A percentile compares a stretch with the other conserved stretches of the same genome.
Evolutionary conservation across 2,888 invertebrate genomes (phyloP).

Genomic region (Eretmocerus hayati): DNA sequence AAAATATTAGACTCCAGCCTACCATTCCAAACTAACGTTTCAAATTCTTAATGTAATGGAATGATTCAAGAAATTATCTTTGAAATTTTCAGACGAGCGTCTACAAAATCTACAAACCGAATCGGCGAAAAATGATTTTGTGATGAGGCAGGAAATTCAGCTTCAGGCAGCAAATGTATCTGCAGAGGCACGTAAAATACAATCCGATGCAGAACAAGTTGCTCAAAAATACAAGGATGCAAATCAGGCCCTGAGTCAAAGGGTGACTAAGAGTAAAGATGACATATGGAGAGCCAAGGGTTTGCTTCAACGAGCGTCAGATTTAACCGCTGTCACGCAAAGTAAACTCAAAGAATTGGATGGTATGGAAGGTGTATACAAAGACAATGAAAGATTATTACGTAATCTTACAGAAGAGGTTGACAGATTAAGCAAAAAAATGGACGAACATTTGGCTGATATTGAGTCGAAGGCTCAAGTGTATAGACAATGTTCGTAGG

Average conservation of each 20-base stretch:
- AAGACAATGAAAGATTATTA: constrained; percentile 58
- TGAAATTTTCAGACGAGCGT: constrained; percentile 38
- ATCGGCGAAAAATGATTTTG: constrained; percentile 73
- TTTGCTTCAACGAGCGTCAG: constrained; percentile 72
- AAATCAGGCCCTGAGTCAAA: constrained; percentile 62
- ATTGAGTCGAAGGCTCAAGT: constrained; percentile 57
- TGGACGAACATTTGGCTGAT: constrained; percentile 55
- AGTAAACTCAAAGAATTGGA: constrained; percentile 66
- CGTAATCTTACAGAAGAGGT: constrained; percentile 55
- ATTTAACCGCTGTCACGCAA: constrained; percentile 72
- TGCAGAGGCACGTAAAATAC: constrained; percentile 57
- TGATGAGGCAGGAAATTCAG: constrained; percentile 67
- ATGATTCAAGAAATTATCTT: too few species aligned
- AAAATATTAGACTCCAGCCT: too few species aligned
- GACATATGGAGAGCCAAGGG: constrained; percentile 73
- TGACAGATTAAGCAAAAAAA: constrained; percentile 55
- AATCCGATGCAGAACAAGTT: constrained; percentile 53
- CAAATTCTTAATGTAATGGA: too few species aligned
- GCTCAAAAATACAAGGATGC: constrained; percentile 67
- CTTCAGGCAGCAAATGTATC: constrained; percentile 67
- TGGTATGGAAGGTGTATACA: constrained; percentile 64
- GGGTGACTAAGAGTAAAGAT: constrained; percentile 67
- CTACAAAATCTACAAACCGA: constrained; percentile 72
- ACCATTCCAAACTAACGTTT: too few species aligned
- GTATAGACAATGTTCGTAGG: constrained; percentile 55